Evolutionary conservation across 1,140 invertebrate genomes (phyloP).

Genomic region (Lucilia cuprina): DNA sequence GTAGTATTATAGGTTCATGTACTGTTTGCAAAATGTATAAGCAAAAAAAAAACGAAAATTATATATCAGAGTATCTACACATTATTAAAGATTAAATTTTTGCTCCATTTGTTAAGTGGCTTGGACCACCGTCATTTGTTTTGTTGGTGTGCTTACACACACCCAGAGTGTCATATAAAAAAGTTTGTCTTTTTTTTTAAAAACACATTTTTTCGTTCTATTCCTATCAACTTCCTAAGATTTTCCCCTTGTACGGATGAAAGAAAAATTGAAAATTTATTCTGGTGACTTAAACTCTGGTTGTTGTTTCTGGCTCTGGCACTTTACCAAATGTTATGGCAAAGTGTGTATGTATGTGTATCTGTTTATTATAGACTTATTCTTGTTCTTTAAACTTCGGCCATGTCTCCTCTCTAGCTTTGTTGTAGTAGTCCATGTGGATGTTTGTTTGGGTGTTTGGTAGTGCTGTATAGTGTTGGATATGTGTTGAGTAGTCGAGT

Average conservation of each 20-base stretch:
- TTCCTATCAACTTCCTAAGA: too few species aligned
- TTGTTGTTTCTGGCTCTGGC: background rate
- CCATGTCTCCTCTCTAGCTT: background rate
- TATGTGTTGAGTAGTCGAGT: too few species aligned
- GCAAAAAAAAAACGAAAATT: background rate
- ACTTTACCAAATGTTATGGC: background rate
- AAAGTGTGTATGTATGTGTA: background rate
- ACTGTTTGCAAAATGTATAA: background rate
- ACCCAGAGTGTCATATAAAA: constrained; percentile 31
- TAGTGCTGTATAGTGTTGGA: too few species aligned
- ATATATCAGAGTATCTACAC: background rate
- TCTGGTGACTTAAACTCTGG: background rate
- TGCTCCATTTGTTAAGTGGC: constrained; percentile 34
- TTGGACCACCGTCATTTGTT: constrained; percentile 33
- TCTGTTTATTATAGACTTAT: too few species aligned
- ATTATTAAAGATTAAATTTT: constrained; percentile 31
- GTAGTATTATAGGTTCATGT: background rate
- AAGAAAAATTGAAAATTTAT: background rate
- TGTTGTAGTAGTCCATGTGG: background rate
- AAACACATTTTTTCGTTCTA: background rate
- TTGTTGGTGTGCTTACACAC: constrained; percentile 31
- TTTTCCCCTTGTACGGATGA: too few species aligned
- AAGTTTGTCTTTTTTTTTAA: constrained; percentile 26
- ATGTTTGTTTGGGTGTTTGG: background rate
- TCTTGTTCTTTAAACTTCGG: too few species aligned